Evolutionary conservation across 2,113 vertebrate genomes (phyloP).

Genomic region (Galeopterus variegatus): DNA sequence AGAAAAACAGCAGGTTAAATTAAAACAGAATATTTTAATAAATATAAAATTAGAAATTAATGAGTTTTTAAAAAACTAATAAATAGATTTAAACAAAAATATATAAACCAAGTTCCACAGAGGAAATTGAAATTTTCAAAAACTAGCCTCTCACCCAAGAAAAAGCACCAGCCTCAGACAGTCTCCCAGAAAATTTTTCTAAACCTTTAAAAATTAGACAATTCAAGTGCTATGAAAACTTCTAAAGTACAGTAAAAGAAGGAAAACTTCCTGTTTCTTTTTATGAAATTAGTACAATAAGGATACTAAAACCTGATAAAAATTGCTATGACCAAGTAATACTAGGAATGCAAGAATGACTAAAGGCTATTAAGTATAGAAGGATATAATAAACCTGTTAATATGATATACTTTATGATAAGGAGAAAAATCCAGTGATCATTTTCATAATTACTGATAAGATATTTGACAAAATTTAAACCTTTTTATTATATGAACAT

Average conservation of each 20-base stretch:
- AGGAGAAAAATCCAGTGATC: background rate
- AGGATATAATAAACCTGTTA: background rate
- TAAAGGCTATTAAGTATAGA: background rate
- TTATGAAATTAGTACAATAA: constrained; percentile 11
- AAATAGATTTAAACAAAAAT: background rate
- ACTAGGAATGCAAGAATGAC: background rate
- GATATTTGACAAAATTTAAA: background rate
- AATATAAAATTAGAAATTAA: constrained; percentile 7
- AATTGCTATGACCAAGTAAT: background rate
- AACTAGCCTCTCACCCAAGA: background rate
- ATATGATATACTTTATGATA: background rate
- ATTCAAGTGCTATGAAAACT: constrained; percentile 11
- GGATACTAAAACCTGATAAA: background rate
- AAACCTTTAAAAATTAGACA: background rate
- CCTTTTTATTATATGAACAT: background rate
- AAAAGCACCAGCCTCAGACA: background rate
- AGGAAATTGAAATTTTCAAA: background rate
- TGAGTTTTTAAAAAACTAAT: background rate
- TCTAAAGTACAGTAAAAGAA: background rate
- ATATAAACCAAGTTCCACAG: background rate
- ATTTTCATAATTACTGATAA: constrained; percentile 38
- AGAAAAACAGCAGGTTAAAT: background rate
- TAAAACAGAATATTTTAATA: background rate
- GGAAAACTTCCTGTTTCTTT: background rate
- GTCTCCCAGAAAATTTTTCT: background rate